Percentiles rank a stretch among this genome's conserved stretches.
These are phyloP conservation scores for Pteromalus puparum DNA, from an alignment of 1,140 invertebrate genomes.

Conservation along the genomic window DNA sequence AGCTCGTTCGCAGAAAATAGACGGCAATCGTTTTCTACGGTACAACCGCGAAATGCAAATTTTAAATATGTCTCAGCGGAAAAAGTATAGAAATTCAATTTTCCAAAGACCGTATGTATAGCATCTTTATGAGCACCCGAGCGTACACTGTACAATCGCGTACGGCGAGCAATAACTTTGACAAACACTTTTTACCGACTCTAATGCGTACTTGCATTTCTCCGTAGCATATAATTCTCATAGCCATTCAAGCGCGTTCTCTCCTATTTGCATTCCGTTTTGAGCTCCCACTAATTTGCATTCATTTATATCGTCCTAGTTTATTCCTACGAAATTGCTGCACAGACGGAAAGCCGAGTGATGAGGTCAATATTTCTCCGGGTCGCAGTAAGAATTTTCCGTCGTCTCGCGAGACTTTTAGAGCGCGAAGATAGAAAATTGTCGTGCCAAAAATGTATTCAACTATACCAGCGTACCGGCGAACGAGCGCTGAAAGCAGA, in stretches of 20 bases:
- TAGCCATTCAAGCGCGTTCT: neutral
- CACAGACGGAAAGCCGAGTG: neutral
- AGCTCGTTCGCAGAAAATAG: neutral
- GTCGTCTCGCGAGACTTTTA: neutral
- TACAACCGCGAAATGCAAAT: too few relatives aligned
- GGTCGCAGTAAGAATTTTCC: neutral
- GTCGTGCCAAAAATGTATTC: constrained; percentile 40
- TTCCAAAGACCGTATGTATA: neutral
- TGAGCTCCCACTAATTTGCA: neutral
- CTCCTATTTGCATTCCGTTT: neutral
- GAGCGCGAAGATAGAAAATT: constrained; percentile 31
- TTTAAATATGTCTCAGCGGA: too few relatives aligned
- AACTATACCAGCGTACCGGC: neutral
- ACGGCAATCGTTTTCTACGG: too few relatives aligned
- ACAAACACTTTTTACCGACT: neutral
- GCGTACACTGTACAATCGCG: too few relatives aligned
- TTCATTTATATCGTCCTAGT: neutral
- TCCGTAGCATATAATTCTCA: neutral
- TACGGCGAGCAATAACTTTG: neutral
- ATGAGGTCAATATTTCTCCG: constrained; percentile 19
- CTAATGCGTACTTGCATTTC: neutral
- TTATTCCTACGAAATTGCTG: neutral
- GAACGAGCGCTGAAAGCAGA: constrained; percentile 10
- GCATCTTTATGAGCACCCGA: neutral
- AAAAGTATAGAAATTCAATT: neutral